phyloP scores from a whole-genome alignment of 2,113 vertebrate species.

The Ptychochromis oligacanthus region DNA sequence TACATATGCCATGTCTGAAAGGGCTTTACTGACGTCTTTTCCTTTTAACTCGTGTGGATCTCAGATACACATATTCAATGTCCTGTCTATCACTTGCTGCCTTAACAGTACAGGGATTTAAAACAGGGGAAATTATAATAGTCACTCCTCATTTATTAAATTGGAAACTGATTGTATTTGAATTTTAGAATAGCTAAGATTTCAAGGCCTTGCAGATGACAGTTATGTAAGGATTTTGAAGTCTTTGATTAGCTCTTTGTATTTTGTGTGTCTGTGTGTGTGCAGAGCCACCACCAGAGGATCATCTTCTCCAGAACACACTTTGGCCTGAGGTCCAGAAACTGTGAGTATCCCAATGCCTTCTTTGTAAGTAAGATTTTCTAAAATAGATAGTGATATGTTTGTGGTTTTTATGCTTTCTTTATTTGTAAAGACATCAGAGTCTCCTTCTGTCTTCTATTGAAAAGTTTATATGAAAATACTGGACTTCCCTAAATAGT shows the following conservation, averaged over 20 bases:
- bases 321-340: constrained; percentile 98
- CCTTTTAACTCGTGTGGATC: constrained; percentile 3
- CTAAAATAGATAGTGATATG: neutral
- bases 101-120: constrained; percentile 43
- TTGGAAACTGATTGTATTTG: constrained; percentile 38
- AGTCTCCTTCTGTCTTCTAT: constrained; percentile 3
- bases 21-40: neutral
- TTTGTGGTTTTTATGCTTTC: neutral
- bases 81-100: constrained; percentile 5
- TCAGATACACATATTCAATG: neutral
- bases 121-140: constrained; percentile 31
- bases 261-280: neutral
- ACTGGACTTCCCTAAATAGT: constrained; percentile 17
- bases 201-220: constrained; percentile 18
- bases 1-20: neutral
- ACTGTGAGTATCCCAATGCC: constrained; percentile 84
- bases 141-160: constrained; percentile 51
- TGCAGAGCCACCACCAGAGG: constrained; percentile 93
- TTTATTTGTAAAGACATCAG: neutral
- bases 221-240: constrained; percentile 23
- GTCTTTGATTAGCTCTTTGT: neutral
- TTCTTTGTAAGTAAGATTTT: neutral
- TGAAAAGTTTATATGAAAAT: constrained; percentile 36
- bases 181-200: constrained; percentile 30
- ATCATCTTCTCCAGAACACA: constrained; percentile 96